Evolutionary conservation across 2,113 vertebrate species (phyloP).

Genomic region (Dolichotis patagonum): DNA sequence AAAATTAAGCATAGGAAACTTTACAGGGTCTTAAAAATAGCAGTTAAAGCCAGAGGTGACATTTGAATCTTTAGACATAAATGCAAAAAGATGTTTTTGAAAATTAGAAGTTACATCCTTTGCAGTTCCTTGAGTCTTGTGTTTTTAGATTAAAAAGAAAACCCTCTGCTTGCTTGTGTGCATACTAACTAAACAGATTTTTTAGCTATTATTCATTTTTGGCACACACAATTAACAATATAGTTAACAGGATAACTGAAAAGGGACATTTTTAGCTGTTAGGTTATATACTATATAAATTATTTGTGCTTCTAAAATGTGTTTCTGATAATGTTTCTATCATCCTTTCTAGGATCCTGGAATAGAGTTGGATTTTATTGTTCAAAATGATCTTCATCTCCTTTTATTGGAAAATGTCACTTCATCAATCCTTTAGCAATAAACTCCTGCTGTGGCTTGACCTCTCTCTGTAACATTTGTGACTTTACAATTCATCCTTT

Average conservation of each 20-base stretch:
- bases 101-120: constrained; percentile 30
- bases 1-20: not conserved
- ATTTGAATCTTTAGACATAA: constrained; percentile 15
- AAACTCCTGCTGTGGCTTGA: constrained; percentile 66
- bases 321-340: constrained; percentile 24
- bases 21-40: not conserved
- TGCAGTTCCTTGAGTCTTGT: constrained; percentile 5
- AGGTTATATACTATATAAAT: not conserved
- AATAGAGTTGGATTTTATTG: constrained; percentile 68
- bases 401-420: constrained; percentile 78
- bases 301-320: constrained; percentile 46
- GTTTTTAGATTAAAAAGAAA: constrained; percentile 41
- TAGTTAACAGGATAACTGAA: constrained; percentile 13
- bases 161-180: constrained; percentile 2
- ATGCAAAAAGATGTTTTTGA: not conserved
- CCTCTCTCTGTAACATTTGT: constrained; percentile 72
- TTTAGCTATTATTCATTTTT: constrained; percentile 45
- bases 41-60: not conserved
- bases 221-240: constrained; percentile 15
- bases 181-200: not conserved
- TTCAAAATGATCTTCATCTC: constrained; percentile 68
- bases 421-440: constrained; percentile 69
- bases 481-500: constrained; percentile 75
- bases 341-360: not conserved
- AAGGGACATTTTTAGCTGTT: constrained; percentile 10